Evolutionary conservation across 2,888 invertebrate species (phyloP).

Genomic region (Cataglyphis rosenhaueri): DNA sequence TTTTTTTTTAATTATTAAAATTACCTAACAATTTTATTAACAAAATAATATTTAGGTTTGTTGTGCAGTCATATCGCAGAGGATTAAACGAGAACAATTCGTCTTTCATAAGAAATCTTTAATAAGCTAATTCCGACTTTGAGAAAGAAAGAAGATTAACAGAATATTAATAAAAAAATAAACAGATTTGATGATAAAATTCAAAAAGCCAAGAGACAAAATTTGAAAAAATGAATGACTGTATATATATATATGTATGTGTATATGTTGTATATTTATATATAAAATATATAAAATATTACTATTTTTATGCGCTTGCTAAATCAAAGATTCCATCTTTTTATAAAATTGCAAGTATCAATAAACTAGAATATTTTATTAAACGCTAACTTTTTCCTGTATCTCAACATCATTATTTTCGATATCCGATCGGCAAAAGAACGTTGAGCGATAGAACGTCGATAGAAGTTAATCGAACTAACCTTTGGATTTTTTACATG

Average conservation of each 20-base stretch:
- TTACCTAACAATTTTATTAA: not conserved
- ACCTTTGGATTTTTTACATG: constrained; percentile 18
- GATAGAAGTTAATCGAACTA: constrained; percentile 34
- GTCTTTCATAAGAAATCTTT: not conserved
- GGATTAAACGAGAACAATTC: not conserved
- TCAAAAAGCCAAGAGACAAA: not conserved
- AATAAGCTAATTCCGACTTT: not conserved
- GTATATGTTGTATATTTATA: not conserved
- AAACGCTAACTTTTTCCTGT: constrained; percentile 6
- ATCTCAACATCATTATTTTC: constrained; percentile 16
- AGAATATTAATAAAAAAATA: not conserved
- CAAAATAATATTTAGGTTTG: not conserved
- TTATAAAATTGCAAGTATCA: not conserved
- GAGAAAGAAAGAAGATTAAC: not conserved
- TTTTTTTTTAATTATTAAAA: constrained; percentile 1
- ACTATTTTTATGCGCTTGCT: not conserved
- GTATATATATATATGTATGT: not conserved
- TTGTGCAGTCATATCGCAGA: not conserved
- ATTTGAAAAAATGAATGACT: not conserved
- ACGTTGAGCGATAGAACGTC: not conserved
- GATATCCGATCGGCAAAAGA: constrained; percentile 19
- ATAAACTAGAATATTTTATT: constrained; percentile 15
- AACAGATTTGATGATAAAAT: not conserved
- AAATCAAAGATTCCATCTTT: not conserved
- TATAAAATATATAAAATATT: not conserved